phyloP scores from a whole-genome alignment of 2,888 invertebrate genomes.

The Oconnorella tubifera region DNA sequence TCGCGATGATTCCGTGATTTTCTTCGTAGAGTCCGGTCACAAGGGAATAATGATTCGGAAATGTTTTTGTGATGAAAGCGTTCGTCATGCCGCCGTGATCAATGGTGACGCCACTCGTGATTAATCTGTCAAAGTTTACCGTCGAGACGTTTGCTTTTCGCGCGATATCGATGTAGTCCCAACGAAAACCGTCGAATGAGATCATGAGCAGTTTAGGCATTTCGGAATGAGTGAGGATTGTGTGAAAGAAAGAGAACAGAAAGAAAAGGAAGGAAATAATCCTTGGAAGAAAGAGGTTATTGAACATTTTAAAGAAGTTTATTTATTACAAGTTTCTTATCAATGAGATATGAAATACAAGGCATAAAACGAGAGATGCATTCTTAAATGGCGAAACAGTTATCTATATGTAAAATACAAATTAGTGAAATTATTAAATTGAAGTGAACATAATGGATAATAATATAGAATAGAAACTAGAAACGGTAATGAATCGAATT shows the following conservation, averaged over 20 bases:
- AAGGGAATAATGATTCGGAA: conserved; percentile 72
- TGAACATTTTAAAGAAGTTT: background rate
- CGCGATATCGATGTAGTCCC: conserved; percentile 64
- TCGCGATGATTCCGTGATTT: conserved; percentile 68
- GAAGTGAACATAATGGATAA: too few relatives aligned
- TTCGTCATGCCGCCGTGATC: conserved; percentile 51
- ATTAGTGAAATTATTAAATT: too few relatives aligned
- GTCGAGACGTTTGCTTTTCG: conserved; percentile 51
- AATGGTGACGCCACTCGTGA: conserved; percentile 62
- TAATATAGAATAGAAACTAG: too few relatives aligned
- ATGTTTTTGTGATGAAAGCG: conserved; percentile 65
- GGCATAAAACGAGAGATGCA: too few relatives aligned
- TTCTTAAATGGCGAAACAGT: too few relatives aligned
- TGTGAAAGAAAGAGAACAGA: background rate
- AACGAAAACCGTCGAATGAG: conserved; percentile 70
- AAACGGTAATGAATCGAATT: too few relatives aligned
- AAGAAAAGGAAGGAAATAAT: background rate
- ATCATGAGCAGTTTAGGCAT: conserved; percentile 62
- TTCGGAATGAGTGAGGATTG: conserved; percentile 23
- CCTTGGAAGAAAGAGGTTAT: conserved; percentile 1
- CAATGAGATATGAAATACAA: too few relatives aligned
- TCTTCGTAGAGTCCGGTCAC: conserved; percentile 65
- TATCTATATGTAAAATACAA: too few relatives aligned
- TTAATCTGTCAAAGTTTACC: conserved; percentile 63
- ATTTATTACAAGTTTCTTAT: background rate